These are phyloP conservation scores for Chromobotia macracanthus DNA, from an alignment of 2,797 vertebrate genomes.

Conservation along the genomic window DNA sequence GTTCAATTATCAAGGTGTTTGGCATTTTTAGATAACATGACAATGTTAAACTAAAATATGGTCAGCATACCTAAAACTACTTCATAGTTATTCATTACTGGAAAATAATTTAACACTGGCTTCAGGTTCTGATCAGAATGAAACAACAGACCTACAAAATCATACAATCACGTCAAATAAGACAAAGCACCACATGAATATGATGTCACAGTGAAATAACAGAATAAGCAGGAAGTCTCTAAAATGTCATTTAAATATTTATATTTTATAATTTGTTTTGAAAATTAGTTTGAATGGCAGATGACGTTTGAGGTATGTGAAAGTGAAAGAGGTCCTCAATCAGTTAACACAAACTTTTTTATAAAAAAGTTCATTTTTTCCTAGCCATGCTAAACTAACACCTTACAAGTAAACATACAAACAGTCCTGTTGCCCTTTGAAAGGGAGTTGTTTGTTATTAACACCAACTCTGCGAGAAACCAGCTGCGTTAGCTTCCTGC, in stretches of 20 bases:
- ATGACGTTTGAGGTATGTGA: not conserved
- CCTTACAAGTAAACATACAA: not conserved
- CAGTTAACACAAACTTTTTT: not conserved
- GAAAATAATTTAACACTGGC: no score
- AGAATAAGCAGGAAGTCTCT: not conserved
- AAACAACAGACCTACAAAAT: no score
- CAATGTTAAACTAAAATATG: no score
- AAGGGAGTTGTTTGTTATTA: not conserved
- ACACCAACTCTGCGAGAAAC: constrained; percentile 10
- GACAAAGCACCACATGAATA: not conserved
- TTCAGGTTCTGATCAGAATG: no score
- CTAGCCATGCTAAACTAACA: not conserved
- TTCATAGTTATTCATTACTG: no score
- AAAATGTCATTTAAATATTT: not conserved
- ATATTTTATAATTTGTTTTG: not conserved
- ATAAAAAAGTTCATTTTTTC: not conserved
- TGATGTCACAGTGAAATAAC: not conserved
- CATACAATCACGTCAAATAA: not conserved
- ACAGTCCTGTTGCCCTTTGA: not conserved
- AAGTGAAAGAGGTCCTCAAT: not conserved
- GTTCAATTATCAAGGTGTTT: no score
- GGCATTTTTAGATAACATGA: no score
- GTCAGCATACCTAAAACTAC: no score
- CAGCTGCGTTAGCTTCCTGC: not conserved
- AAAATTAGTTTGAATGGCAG: not conserved